Base-by-base conservation (phyloP, 2,113 vertebrate genomes). In the Electrona antarctica region DNA sequence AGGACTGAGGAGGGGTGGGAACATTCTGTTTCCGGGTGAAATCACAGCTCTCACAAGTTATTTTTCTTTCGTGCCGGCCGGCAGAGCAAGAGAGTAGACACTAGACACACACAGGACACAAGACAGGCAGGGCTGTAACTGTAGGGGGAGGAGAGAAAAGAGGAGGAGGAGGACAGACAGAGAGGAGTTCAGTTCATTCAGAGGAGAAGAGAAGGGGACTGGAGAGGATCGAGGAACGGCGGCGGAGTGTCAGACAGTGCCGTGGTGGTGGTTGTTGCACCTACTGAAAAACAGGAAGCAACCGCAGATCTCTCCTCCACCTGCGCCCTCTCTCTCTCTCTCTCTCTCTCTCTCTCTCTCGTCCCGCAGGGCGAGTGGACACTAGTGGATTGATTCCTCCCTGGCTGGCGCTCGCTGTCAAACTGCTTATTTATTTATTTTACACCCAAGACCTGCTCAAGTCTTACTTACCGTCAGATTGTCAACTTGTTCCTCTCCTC, bases 281-380 rank as follows among this genome's bases (percentile, higher is more conserved):
- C 85, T 89, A 62, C 55, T 74, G 79, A 81, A 83, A 79, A 91
- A 90, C 84, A 89, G 90, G 90, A 91, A 92, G 85, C 80, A 21
- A 6, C 11, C 11, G 46, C 29, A 3, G 61, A 52, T 8, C 62
- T 78, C 65, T 55, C 69, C 71, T 69, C 64, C 78, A 82, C 81
- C 83, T 87, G 88, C 61, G 74, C 59, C 33, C 33, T 41, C 3
- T 41, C 33, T 41, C 33, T 41, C 33, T 41, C 21, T 21, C 21
- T 21, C 21, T 21, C 21, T 21, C 21, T 21, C 21, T 21, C 21
- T 21, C 21, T 21, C 21, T 21, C 21, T 21, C 21, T 21, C 21
- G 21, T 21, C 21, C 21, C 21, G 21, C 21, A 21, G 21, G 21
- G 21, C 21, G 21, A 21, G 21, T 21, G 21, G 21, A 21, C 21